Evolutionary conservation across 2,888 invertebrate genomes (phyloP).

Genomic region (Dryobota labecula): DNA sequence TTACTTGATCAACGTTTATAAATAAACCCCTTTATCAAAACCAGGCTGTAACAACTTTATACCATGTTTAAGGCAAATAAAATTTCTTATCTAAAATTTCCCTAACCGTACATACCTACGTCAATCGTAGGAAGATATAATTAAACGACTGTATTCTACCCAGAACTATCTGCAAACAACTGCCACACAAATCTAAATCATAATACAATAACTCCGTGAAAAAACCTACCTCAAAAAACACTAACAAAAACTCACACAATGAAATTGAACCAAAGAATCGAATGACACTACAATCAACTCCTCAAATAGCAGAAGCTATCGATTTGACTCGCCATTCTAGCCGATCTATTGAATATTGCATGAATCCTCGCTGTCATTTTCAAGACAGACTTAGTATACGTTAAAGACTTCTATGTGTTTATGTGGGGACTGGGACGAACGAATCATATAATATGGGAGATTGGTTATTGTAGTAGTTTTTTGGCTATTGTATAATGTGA

Average conservation of each 20-base stretch:
- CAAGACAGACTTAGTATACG: slow-evolving; percentile 43
- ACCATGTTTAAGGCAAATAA: too few species aligned
- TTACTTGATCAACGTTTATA: too few species aligned
- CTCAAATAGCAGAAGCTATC: slow-evolving; percentile 60
- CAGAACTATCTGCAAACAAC: not conserved
- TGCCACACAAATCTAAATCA: not conserved
- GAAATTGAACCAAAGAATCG: slow-evolving; percentile 8
- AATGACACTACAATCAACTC: slow-evolving; percentile 48
- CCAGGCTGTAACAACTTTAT: too few species aligned
- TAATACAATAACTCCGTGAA: not conserved
- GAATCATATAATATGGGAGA: slow-evolving; percentile 37
- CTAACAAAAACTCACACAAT: slow-evolving; percentile 13
- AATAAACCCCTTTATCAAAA: too few species aligned
- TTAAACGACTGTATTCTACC: not conserved
- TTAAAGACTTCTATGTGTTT: slow-evolving; percentile 22
- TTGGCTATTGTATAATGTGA: not conserved
- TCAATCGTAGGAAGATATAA: not conserved
- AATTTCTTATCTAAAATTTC: too few species aligned
- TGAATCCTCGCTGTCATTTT: slow-evolving; percentile 56
- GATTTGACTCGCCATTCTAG: slow-evolving; percentile 52
- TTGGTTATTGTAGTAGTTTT: slow-evolving; percentile 21
- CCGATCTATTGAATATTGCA: slow-evolving; percentile 62
- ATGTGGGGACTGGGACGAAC: slow-evolving; percentile 27
- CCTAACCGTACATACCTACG: not conserved
- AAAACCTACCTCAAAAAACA: slow-evolving; percentile 9